phyloP scores from a whole-genome alignment of 1,140 invertebrate genomes.

The Saccostrea glomerata region DNA sequence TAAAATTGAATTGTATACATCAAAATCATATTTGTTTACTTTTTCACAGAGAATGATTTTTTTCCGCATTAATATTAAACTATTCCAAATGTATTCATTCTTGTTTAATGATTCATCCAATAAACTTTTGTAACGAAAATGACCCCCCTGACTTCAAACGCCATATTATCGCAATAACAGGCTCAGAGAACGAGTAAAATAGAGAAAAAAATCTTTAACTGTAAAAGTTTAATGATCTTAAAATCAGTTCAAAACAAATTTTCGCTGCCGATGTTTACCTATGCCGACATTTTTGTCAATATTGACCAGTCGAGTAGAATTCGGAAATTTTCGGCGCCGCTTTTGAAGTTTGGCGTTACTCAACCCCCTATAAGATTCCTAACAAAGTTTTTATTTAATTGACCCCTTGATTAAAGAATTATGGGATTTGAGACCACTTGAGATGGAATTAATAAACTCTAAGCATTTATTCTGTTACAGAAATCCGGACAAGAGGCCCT shows the following conservation, averaged over 20 bases:
- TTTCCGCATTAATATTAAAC: neutral
- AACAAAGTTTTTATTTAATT: constrained; percentile 22
- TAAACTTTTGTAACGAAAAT: neutral
- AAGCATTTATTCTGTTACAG: neutral
- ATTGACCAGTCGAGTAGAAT: constrained; percentile 21
- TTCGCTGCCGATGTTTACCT: neutral
- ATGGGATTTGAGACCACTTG: constrained; percentile 23
- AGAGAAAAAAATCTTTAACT: neutral
- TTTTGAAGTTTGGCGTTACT: constrained; percentile 33
- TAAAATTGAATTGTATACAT: neutral
- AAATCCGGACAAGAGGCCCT: constrained; percentile 11
- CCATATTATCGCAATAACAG: neutral
- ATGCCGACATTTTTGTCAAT: constrained; percentile 16
- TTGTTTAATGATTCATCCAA: neutral
- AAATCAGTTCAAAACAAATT: constrained; percentile 24
- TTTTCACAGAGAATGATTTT: neutral
- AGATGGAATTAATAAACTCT: constrained; percentile 20
- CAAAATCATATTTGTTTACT: neutral
- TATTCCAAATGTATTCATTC: neutral
- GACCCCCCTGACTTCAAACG: neutral
- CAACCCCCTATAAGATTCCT: constrained; percentile 25
- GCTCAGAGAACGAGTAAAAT: neutral
- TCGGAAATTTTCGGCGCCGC: constrained; percentile 25
- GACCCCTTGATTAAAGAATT: constrained; percentile 33
- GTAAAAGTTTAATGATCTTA: constrained; percentile 20